Percentiles rank a stretch among this genome's conserved stretches.
Conservation (phyloP, 2,888 invertebrate genomes). For the Lydus trimaculatus region DNA sequence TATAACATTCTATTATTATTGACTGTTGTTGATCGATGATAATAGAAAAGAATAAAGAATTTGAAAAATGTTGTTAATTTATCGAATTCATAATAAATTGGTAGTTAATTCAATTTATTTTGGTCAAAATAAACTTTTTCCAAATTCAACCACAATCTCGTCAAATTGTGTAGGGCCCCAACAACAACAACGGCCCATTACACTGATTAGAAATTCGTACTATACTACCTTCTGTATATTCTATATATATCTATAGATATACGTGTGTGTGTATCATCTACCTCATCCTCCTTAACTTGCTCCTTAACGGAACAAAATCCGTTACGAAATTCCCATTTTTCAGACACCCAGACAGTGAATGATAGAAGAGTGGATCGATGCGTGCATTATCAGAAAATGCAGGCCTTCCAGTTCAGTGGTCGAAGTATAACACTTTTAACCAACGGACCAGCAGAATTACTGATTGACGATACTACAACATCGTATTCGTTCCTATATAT, state of each 20-base stretch:
- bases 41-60: background rate
- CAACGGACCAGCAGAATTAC: conserved; percentile 50
- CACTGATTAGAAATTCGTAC: conserved; percentile 11
- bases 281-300: background rate
- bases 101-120: conserved; percentile 2
- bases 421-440: conserved; percentile 45
- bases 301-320: conserved; percentile 3
- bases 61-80: background rate
- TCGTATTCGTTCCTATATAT: background rate
- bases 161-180: background rate
- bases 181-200: conserved; percentile 8
- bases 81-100: background rate
- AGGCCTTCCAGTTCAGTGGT: conserved; percentile 55
- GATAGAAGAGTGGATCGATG: conserved; percentile 45
- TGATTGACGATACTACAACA: conserved; percentile 49
- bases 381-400: conserved; percentile 55
- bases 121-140: background rate
- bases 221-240: background rate
- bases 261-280: background rate
- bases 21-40: background rate
- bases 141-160: background rate
- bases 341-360: conserved; percentile 16
- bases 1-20: background rate
- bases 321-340: conserved; percentile 10
- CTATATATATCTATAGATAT: background rate